phyloP scores from a whole-genome alignment of 2,113 vertebrate genomes.

The Motacilla tschutschensis region DNA sequence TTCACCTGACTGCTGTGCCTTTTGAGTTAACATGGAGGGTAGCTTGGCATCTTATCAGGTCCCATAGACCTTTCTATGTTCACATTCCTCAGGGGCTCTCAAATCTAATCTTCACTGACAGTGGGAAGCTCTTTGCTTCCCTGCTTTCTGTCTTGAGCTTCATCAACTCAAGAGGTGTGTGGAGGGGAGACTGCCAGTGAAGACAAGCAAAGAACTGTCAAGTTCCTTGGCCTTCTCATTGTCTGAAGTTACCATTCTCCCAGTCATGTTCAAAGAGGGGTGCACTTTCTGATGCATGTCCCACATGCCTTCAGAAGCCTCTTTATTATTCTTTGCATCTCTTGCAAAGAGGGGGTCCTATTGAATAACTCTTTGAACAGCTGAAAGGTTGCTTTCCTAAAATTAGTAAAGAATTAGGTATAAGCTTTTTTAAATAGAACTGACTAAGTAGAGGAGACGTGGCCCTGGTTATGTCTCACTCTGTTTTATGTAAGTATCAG shows the following conservation, averaged over 20 bases:
- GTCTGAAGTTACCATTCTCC: neutral
- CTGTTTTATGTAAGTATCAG: neutral
- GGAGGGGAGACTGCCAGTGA: neutral
- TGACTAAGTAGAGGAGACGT: neutral
- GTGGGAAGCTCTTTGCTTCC: neutral
- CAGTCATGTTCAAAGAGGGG: rapidly evolving
- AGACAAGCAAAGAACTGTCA: neutral
- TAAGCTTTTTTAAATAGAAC: neutral
- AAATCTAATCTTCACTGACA: neutral
- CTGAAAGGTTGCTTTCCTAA: neutral
- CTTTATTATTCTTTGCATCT: neutral
- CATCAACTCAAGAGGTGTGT: rapidly evolving
- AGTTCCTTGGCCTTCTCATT: neutral
- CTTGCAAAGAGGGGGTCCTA: neutral
- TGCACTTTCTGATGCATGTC: neutral
- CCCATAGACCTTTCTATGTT: neutral
- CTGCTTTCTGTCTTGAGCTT: neutral
- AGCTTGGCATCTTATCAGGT: neutral
- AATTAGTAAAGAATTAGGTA: neutral
- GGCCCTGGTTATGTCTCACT: neutral
- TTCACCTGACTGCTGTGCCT: neutral
- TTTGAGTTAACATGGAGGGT: neutral
- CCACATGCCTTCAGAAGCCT: neutral
- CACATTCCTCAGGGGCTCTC: neutral
- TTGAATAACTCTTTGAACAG: neutral